Evolutionary conservation across 1,140 invertebrate genomes (phyloP), one percentile per base, ranked within the genome.

Genomic region (Ectropis grisescens): DNA sequence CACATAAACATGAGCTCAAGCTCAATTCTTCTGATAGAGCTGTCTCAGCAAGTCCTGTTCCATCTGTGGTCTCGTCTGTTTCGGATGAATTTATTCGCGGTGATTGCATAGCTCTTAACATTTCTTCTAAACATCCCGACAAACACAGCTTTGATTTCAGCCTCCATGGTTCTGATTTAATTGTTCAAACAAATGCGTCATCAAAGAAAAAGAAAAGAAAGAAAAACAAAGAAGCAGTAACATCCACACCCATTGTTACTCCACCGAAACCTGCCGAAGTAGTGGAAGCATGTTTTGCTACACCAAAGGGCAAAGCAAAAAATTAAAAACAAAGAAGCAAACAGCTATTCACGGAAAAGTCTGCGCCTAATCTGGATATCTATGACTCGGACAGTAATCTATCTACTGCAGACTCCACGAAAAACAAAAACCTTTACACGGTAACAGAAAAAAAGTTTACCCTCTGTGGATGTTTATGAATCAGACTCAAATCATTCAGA

Each of bases 81-180:
- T 84, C 80, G 27, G 82, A 84, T 60, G 82, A 84, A 10, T 84
- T 84, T 29, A 82, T 84, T 6, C 58, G 76, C 32, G 55, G 64
- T 37, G 82, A 84, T 34, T 82, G 79, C 44, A 72, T 78, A 36
- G 71, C 69, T 29, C 61, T 82, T 16, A 83, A 83, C 37, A 82
- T 83, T 38, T 80, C 82, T 32, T 67, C 71, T 11, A 54, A 58
- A 14, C 55, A 57, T 33, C 44, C 59, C 31, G 65, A 68, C 34
- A 68, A 72, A 23, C 58, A 61, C 33, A 78, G 59, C 29, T 82
- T 83, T 57, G 76, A 82, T 37, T 83, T 82, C 41, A 74, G 66
- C 37, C 60, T 82, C 7, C 79, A 82, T 51, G 80, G 76, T 15
- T 57, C 76, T 29, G 80, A 83, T 31, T 39, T 82, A 10, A 45